These are phyloP conservation scores for Xerus rutilus DNA, from an alignment of 2,797 vertebrate genomes.

Conservation along the genomic window DNA sequence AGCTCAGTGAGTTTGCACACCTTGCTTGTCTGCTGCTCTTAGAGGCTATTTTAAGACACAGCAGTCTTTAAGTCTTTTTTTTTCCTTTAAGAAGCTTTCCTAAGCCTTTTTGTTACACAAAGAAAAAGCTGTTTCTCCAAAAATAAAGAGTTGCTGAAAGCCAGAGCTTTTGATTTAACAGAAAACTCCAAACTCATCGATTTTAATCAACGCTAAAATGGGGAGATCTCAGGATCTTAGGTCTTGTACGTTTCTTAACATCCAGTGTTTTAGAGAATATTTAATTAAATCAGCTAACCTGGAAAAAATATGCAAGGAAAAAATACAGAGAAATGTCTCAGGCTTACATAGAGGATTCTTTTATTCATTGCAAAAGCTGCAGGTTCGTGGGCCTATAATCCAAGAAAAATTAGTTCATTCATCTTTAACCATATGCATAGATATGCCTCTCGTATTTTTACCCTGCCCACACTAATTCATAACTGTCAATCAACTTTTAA, in stretches of 20 bases:
- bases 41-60: constrained; percentile 77
- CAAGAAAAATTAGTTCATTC: constrained; percentile 82
- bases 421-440: constrained; percentile 68
- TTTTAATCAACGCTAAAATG: constrained; percentile 81
- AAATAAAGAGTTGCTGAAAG: constrained; percentile 83
- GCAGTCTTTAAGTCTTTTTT: constrained; percentile 57
- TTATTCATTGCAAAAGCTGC: constrained; percentile 73
- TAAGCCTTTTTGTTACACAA: constrained; percentile 81
- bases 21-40: constrained; percentile 40
- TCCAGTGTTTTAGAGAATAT: constrained; percentile 78
- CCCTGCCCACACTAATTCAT: constrained; percentile 67
- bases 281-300: constrained; percentile 82
- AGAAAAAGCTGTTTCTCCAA: constrained; percentile 81
- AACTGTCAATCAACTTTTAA: constrained; percentile 77
- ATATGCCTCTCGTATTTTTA: constrained; percentile 72
- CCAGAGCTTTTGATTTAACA: constrained; percentile 79
- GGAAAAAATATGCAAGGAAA: constrained; percentile 57
- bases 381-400: constrained; percentile 68
- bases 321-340: constrained; percentile 76
- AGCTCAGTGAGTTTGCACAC: background rate
- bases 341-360: constrained; percentile 78
- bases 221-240: constrained; percentile 71
- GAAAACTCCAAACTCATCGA: constrained; percentile 81
- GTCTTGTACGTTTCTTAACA: constrained; percentile 76
- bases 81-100: constrained; percentile 74